Percentiles rank a stretch among this genome's conserved stretches.
phyloP scores from a whole-genome alignment of 2,797 vertebrate genomes.

The Macroramphosus scolopax region DNA sequence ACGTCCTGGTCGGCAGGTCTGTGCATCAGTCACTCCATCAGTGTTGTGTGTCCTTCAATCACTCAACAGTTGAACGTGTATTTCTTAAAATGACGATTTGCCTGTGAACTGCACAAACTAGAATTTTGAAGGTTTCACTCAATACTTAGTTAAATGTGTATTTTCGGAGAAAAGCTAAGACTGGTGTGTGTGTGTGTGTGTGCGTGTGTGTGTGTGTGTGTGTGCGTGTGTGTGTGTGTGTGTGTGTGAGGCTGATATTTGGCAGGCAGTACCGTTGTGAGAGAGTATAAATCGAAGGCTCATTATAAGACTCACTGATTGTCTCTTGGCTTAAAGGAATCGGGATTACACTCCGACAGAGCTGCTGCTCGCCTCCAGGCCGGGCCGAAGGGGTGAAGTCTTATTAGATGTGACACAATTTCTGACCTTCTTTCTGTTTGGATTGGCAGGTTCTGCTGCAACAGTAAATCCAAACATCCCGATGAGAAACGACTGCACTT shows the following conservation, averaged over 20 bases:
- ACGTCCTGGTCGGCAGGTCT: conserved; percentile 92
- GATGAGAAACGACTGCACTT: conserved; percentile 97
- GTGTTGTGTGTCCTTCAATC: too few relatives aligned
- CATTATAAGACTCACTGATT: conserved; percentile 73
- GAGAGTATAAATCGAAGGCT: conserved; percentile 68
- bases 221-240: background rate
- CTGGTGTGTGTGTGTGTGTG: too few relatives aligned
- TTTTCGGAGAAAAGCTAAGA: too few relatives aligned
- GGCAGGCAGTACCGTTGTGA: conserved; percentile 57
- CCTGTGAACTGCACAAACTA: background rate
- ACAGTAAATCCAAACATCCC: conserved; percentile 92
- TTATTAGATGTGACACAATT: conserved; percentile 60
- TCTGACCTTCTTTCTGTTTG: conserved; percentile 67
- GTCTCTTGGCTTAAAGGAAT: conserved; percentile 69
- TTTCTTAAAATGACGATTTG: conserved; percentile 5
- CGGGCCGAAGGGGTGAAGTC: conserved; percentile 45
- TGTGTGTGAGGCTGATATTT: conserved; percentile 53
- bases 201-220: conserved; percentile 8
- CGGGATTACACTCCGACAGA: conserved; percentile 41
- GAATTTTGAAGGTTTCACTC: background rate
- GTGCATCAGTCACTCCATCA: too few relatives aligned
- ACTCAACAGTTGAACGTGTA: conserved; percentile 5
- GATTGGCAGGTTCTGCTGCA: conserved; percentile 90
- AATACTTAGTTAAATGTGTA: too few relatives aligned
- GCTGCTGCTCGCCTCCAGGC: conserved; percentile 29